phyloP scores from a whole-genome alignment of 92 coral and sea anemone species.

The Zoanthus sociatus region DNA sequence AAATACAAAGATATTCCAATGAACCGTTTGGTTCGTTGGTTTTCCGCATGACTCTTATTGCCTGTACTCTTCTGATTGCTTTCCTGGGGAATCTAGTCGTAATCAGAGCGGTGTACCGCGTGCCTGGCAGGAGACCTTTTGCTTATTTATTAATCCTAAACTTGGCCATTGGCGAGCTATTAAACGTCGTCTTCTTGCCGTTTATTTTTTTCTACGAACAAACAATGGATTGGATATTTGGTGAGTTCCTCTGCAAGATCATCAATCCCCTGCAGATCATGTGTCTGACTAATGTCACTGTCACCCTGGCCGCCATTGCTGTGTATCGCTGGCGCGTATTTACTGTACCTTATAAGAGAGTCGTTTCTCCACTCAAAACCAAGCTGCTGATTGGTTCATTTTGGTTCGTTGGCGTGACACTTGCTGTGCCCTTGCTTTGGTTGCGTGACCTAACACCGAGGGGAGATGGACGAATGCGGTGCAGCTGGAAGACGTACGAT shows the following conservation, averaged over 20 bases:
- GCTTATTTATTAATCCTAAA: constrained; percentile 73
- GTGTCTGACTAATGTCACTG: constrained; percentile 69
- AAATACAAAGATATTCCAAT: background rate
- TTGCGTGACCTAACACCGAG: constrained; percentile 35
- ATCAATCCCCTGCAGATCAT: constrained; percentile 69
- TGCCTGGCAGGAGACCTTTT: constrained; percentile 58
- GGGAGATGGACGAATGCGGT: constrained; percentile 26
- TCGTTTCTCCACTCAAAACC: constrained; percentile 12
- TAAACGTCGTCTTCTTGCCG: constrained; percentile 68
- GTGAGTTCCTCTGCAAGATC: constrained; percentile 69
- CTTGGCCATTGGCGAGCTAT: constrained; percentile 79
- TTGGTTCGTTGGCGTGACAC: constrained; percentile 38
- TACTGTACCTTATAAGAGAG: constrained; percentile 2
- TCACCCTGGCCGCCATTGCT: constrained; percentile 75
- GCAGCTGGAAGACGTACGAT: constrained; percentile 31
- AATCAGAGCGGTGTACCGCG: constrained; percentile 14
- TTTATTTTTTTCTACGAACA: constrained; percentile 49
- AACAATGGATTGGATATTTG: constrained; percentile 68
- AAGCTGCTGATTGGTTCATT: constrained; percentile 51
- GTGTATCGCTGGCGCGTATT: constrained; percentile 60
- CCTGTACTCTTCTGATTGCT: constrained; percentile 19
- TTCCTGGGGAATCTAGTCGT: constrained; percentile 28
- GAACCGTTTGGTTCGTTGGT: constrained; percentile 21
- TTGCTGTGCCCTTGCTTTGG: constrained; percentile 42
- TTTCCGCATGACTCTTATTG: constrained; percentile 14